phyloP scores from a whole-genome alignment of 2,113 vertebrate genomes.

The Piprites chloris region DNA sequence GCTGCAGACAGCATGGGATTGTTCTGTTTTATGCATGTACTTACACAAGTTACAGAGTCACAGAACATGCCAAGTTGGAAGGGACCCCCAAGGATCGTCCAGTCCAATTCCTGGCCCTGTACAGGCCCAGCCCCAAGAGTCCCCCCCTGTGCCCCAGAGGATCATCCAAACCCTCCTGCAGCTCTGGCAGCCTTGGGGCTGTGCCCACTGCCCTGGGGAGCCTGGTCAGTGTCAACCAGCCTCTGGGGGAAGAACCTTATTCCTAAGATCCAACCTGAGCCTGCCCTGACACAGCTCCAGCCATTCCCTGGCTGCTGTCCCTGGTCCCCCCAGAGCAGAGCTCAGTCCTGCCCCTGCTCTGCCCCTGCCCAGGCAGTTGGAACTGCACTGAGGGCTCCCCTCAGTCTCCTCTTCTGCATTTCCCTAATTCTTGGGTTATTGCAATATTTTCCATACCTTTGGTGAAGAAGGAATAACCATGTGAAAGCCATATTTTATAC shows the following conservation, averaged over 20 bases:
- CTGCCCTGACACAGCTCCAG: background rate
- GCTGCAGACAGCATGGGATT: background rate
- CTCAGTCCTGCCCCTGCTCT: background rate
- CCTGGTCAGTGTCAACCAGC: background rate
- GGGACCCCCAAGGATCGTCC: background rate
- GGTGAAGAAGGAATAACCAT: background rate
- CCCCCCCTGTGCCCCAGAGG: background rate
- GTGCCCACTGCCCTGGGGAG: background rate
- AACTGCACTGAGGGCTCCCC: background rate
- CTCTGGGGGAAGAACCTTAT: background rate
- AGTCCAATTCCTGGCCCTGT: background rate
- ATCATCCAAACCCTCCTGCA: background rate
- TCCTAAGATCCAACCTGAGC: background rate
- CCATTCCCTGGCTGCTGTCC: background rate
- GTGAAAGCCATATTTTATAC: background rate
- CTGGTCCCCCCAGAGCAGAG: background rate
- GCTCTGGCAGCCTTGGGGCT: background rate
- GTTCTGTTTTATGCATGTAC: background rate
- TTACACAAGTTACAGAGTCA: background rate
- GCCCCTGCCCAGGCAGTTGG: background rate
- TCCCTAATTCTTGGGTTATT: background rate
- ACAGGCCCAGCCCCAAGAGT: background rate
- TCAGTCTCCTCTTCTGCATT: background rate
- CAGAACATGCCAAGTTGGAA: background rate
- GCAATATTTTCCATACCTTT: background rate